Evolutionary conservation across 1,140 invertebrate species (phyloP), one percentile per base, ranked within the genome.

Genomic region (Theocolax elegans): DNA sequence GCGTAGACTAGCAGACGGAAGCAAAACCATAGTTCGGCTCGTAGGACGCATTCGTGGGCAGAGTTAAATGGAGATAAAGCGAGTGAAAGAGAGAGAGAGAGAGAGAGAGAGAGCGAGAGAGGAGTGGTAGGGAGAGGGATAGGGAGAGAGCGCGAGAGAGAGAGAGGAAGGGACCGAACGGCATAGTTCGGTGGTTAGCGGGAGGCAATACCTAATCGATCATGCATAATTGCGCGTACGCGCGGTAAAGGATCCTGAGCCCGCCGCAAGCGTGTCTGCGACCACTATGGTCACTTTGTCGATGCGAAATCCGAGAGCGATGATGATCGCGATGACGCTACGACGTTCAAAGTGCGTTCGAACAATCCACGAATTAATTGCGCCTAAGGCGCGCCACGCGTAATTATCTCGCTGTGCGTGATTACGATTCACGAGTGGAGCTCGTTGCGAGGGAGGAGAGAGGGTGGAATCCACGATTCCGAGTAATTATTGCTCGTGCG

Each of bases 151-250:
- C n/a, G n/a, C n/a, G n/a, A n/a, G n/a, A n/a, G n/a, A n/a, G n/a
- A n/a, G n/a, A n/a, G 10, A 35, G 31, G 10, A 10, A 35, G 4
- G 10, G 4, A 35, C 4, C 31, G 10, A 35, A 10, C 4, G 31
- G 10, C 4, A 10, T 6, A 10, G 31, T 35, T 10, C 10, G 10
- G 25, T 21, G 27, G 51, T 54, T 10, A n/a, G 23, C 10, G 4
- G 23, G 2, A 6, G 48, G 21, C 48, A 27, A 40, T 19, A 35
- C 27, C 60, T 49, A 49, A 63, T 62, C 59, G 59, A 63, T 63
- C 46, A 49, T 49, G 60, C 42, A 62, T 29, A 62, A 62, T 62
- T 13, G 59, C 42, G 8, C 21, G 56, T 42, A 62, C 17, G 25
- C 1, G 12, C 29, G 29, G 53, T 35, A 31, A 56, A 56, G 29